Conservation (phyloP, 2,113 vertebrate species). For the Maccullochella peelii region DNA sequence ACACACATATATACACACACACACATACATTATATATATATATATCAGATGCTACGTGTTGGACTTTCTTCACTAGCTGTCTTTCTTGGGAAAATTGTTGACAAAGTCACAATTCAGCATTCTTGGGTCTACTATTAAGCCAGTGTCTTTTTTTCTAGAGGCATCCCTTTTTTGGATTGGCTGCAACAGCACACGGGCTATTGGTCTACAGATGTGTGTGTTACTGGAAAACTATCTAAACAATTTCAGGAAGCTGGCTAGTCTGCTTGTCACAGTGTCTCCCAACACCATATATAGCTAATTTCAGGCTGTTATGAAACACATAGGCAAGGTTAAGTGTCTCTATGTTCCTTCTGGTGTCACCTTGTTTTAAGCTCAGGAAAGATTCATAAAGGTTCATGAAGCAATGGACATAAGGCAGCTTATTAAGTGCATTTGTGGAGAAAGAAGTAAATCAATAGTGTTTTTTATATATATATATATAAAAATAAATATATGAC, state of each 20-base stretch:
- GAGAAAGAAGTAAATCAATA: background rate
- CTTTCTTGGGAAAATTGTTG: background rate
- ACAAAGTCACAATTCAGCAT: background rate
- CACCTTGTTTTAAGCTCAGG: slow-evolving; percentile 12
- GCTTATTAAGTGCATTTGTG: background rate
- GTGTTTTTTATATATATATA: no score
- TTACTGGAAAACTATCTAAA: slow-evolving; percentile 74
- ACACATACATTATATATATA: background rate
- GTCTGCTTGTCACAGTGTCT: slow-evolving; percentile 63
- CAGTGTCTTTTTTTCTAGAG: slow-evolving; percentile 19
- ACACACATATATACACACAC: no score
- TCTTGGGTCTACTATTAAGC: background rate
- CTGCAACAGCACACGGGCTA: slow-evolving; percentile 34
- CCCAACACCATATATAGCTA: slow-evolving; percentile 71
- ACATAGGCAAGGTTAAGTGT: slow-evolving; percentile 44
- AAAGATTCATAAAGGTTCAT: slow-evolving; percentile 23
- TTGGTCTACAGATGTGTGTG: slow-evolving; percentile 49
- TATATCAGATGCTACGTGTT: background rate
- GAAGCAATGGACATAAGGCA: slow-evolving; percentile 1
- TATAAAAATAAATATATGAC: background rate
- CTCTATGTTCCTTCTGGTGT: slow-evolving; percentile 41
- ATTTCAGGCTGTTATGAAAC: slow-evolving; percentile 61
- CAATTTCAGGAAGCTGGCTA: slow-evolving; percentile 71
- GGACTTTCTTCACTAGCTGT: background rate
- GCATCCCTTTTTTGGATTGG: slow-evolving; percentile 63